These are phyloP conservation scores for Cisticola juncidis DNA, from an alignment of 2,113 vertebrate species.

Conservation along the genomic window DNA sequence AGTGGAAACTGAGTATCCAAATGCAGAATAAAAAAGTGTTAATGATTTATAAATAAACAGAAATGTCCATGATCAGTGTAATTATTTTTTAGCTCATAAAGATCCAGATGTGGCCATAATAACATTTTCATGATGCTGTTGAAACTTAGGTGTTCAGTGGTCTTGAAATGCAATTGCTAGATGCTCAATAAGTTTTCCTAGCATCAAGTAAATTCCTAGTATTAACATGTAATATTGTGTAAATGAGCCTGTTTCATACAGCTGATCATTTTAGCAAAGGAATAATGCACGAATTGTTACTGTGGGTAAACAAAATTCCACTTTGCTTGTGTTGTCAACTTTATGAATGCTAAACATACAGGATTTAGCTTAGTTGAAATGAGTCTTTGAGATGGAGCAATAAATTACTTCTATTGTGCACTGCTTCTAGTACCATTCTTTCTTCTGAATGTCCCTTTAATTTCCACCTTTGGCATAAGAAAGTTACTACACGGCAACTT, in stretches of 20 bases:
- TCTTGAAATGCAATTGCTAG: background rate
- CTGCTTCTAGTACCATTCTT: background rate
- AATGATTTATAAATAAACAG: background rate
- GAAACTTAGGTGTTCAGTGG: background rate
- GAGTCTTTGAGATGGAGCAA: background rate
- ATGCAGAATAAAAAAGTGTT: background rate
- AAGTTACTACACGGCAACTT: background rate
- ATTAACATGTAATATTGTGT: background rate
- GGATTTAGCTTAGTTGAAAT: background rate
- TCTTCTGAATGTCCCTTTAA: background rate
- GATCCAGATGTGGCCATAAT: background rate
- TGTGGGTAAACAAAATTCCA: slow-evolving; percentile 19
- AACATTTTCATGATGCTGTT: background rate
- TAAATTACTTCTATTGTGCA: background rate
- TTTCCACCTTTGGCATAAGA: background rate
- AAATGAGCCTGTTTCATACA: background rate
- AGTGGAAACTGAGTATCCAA: background rate
- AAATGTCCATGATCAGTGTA: background rate
- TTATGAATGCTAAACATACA: background rate
- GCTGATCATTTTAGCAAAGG: background rate
- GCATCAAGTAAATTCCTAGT: background rate
- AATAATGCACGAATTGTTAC: background rate
- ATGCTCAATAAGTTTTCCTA: background rate
- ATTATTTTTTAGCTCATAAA: background rate
- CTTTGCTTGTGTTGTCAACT: background rate